phyloP scores from a whole-genome alignment of 1,140 invertebrate species.

The Colletes gigas region DNA sequence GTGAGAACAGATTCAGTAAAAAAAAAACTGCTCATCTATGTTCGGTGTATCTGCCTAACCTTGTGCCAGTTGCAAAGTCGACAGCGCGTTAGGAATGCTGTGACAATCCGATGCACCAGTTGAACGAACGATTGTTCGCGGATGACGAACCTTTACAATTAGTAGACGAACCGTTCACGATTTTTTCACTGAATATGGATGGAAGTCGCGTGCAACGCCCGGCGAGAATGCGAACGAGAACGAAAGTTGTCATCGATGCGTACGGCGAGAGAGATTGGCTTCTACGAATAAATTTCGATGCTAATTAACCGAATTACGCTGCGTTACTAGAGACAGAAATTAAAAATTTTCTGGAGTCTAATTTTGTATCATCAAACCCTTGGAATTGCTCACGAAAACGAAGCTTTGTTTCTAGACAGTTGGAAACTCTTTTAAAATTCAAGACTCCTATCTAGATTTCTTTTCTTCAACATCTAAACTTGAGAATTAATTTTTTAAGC shows the following conservation, averaged over 20 bases:
- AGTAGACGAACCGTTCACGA: background rate
- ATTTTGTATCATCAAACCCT: no score
- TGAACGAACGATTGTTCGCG: conserved; percentile 2
- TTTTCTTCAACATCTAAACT: no score
- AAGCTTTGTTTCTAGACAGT: no score
- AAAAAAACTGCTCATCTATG: conserved; percentile 22
- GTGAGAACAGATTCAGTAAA: conserved; percentile 16
- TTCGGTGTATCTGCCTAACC: conserved; percentile 34
- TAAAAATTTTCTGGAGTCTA: no score
- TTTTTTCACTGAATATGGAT: conserved; percentile 35
- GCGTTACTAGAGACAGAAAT: no score
- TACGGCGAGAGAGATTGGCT: background rate
- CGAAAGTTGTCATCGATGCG: no score
- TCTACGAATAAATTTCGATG: no score
- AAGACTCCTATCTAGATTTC: no score
- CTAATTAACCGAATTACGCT: no score
- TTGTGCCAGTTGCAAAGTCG: conserved; percentile 45
- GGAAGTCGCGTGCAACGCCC: background rate
- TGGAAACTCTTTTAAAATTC: no score
- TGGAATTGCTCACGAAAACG: no score
- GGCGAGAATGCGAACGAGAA: conserved; percentile 4
- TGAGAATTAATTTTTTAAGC: no score
- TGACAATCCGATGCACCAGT: conserved; percentile 18
- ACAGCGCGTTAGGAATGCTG: conserved; percentile 34
- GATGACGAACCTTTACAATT: conserved; percentile 20